Base-by-base conservation (phyloP, 2,113 vertebrate species). In the Lepidothrix coronata region DNA sequence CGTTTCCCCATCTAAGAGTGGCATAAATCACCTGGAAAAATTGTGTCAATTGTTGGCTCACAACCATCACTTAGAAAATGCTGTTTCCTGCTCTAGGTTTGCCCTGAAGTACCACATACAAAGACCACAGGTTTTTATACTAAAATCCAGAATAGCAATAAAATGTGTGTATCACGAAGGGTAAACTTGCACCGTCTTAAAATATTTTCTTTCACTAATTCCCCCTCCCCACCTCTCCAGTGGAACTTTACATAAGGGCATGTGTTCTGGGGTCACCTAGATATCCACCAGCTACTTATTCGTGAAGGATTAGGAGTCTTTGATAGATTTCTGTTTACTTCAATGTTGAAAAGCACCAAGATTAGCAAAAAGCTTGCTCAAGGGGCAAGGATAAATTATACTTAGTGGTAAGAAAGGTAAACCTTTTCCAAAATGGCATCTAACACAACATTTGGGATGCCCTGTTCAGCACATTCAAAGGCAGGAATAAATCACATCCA, bases 1-100 rank as follows among this genome's bases (percentile, higher is more conserved):
- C 5, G 0, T 48, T 91, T 92, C 58, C 62, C 55, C 51, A 74
- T 80, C 86, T 48, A 90, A 33, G 24, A 63, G 61, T 3, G 0
- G 17, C 57, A 93, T 77, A 95, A 85, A 97, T 96, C 96, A 93
- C 28, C 88, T 19, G 1, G 41, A 62, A n/a, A 76, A 84, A 90
- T 5, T 22, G 44, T 67, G 54, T 55, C 86, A 91, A 39, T 41
- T 46, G 57, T 8, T 93, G 84, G 82, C 77, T 89, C 39, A 61
- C 59, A 86, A 57, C 39, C 16, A 79, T 20, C 35, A 33, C 63
- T 89, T 73, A 12, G 23, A 62, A 95, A 81, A 83, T 8, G 25
- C 59, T 70, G 70, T 74, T 72, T 67, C n/a, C 39, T 43, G 1
- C 37, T 76, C 46, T 43, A 58, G 14, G 33, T 48, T 73, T 93